Conservation (phyloP, 92 coral and sea anemone species). For the Scolanthus callimorphus region DNA sequence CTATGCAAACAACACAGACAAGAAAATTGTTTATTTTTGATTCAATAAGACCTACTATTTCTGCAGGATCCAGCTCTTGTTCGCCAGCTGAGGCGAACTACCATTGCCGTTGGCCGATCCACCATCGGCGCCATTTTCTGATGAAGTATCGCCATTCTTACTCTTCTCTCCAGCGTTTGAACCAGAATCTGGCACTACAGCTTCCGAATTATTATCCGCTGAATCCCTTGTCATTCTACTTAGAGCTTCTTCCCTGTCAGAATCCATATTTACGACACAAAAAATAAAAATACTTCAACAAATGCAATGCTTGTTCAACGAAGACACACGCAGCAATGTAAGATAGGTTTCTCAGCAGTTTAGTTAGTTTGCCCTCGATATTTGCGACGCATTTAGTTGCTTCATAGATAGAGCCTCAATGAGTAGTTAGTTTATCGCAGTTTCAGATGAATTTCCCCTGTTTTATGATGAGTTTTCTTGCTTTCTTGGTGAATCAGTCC, state of each 20-base stretch:
- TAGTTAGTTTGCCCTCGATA: no score
- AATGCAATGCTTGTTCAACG: no score
- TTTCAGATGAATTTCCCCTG: constrained; percentile 47
- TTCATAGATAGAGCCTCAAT: no score
- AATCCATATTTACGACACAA: constrained; percentile 33
- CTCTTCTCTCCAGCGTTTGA: constrained; percentile 64
- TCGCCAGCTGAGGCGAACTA: constrained; percentile 44
- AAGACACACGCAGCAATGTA: no score
- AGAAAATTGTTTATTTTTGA: neutral
- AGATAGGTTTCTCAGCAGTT: neutral
- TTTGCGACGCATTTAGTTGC: no score
- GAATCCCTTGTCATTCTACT: constrained; percentile 31
- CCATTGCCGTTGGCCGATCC: constrained; percentile 52
- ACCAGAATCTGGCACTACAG: constrained; percentile 38
- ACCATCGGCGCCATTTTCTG: constrained; percentile 73
- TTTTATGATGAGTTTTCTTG: neutral
- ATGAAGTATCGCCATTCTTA: constrained; percentile 59
- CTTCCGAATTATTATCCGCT: constrained; percentile 56
- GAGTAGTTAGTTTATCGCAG: no score
- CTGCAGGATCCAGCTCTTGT: constrained; percentile 61
- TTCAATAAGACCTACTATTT: constrained; percentile 46
- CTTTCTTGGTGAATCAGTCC: constrained; percentile 17
- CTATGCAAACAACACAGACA: neutral
- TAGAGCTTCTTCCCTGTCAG: constrained; percentile 56
- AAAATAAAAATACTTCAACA: neutral